phyloP scores from a whole-genome alignment of 2,113 vertebrate species.

The Edolisoma coerulescens region DNA sequence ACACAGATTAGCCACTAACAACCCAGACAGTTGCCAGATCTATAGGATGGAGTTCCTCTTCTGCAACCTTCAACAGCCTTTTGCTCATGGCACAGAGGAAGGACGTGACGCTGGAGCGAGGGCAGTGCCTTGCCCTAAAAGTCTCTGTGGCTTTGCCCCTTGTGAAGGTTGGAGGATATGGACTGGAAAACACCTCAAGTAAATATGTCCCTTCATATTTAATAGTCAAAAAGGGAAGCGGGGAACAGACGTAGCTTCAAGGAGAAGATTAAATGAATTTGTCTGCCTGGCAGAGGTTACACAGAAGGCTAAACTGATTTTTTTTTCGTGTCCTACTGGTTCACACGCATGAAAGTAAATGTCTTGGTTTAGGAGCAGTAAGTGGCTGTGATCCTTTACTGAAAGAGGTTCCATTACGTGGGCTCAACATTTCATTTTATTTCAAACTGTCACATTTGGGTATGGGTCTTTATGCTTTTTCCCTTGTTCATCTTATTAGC shows the following conservation, averaged over 20 bases:
- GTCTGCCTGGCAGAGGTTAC: not conserved
- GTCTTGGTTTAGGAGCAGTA: not conserved
- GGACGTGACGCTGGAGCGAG: not conserved
- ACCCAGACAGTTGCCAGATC: fast-evolving
- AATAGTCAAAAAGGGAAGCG: not conserved
- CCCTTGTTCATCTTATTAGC: not conserved
- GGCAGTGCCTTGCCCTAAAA: not conserved
- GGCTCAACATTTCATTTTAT: not conserved
- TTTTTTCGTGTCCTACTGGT: not conserved
- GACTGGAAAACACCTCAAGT: not conserved
- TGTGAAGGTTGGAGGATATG: not conserved
- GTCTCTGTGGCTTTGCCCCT: not conserved
- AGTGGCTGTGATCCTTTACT: not conserved
- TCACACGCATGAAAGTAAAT: not conserved
- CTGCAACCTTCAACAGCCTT: not conserved
- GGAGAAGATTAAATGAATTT: not conserved
- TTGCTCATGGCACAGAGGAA: not conserved
- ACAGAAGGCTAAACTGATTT: not conserved
- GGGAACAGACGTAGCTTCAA: not conserved
- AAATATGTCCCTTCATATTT: not conserved
- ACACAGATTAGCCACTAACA: not conserved
- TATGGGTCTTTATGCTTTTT: not conserved
- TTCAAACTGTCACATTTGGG: not conserved
- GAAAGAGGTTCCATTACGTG: not conserved
- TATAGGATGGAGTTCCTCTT: not conserved